Conservation (phyloP, 2,888 invertebrate genomes). For the Dermolepida albohirtum region DNA sequence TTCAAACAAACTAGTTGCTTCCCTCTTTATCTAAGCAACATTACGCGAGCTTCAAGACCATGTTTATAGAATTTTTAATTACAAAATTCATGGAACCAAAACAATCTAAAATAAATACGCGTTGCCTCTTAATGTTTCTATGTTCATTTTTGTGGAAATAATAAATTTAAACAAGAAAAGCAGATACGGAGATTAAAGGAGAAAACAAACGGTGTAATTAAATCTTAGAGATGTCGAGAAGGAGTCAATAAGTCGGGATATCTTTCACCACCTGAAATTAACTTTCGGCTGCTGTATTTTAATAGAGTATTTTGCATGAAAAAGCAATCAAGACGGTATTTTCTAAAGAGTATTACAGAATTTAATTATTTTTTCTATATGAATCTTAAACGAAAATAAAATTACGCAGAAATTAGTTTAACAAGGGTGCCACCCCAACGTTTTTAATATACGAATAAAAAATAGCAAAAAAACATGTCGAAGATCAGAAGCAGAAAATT, state of each 20-base stretch:
- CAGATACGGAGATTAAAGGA: slow-evolving; percentile 4
- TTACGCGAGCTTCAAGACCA: too few relatives aligned
- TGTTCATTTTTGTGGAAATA: background rate
- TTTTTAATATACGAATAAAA: too few relatives aligned
- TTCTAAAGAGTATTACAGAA: slow-evolving; percentile 10
- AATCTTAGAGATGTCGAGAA: slow-evolving; percentile 23
- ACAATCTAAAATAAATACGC: too few relatives aligned
- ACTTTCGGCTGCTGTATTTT: slow-evolving; percentile 34
- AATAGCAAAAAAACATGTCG: too few relatives aligned
- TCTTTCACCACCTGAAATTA: slow-evolving; percentile 30
- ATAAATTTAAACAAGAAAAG: slow-evolving; percentile 2
- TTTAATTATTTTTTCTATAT: slow-evolving; percentile 34
- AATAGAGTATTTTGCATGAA: slow-evolving; percentile 25
- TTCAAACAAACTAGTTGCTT: too few relatives aligned
- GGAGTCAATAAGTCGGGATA: slow-evolving; percentile 35
- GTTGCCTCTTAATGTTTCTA: background rate
- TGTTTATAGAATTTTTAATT: too few relatives aligned
- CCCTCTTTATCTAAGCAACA: too few relatives aligned
- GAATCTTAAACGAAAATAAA: too few relatives aligned
- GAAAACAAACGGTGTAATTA: slow-evolving; percentile 17
- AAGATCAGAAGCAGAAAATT: too few relatives aligned
- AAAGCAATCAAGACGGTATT: slow-evolving; percentile 29
- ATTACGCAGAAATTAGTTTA: too few relatives aligned
- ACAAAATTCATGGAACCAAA: too few relatives aligned
- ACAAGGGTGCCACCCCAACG: too few relatives aligned